phyloP scores from a whole-genome alignment of 2,113 vertebrate genomes.

The Hippocampus barbouri region DNA sequence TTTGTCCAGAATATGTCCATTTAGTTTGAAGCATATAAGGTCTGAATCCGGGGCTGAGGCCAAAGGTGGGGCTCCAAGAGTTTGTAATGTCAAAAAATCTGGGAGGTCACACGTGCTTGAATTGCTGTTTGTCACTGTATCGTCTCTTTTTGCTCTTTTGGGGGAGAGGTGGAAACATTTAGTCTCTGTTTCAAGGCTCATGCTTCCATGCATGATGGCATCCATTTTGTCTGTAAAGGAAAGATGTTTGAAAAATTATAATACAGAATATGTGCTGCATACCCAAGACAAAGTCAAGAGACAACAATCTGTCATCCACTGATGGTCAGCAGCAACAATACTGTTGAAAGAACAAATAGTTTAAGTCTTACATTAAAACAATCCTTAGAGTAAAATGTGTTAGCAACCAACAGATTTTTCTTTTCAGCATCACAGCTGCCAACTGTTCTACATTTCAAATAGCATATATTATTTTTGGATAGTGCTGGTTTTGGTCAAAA shows the following conservation, averaged over 20 bases:
- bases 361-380: background rate
- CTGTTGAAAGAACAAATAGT: background rate
- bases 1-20: conserved; percentile 9
- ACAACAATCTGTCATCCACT: background rate
- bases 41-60: background rate
- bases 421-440: too few species aligned
- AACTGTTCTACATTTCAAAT: too few species aligned
- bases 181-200: conserved; percentile 9
- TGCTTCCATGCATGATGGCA: conserved; percentile 11
- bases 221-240: conserved; percentile 40
- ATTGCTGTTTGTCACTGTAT: conserved; percentile 4
- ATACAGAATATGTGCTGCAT: conserved; percentile 10
- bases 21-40: background rate
- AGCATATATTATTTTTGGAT: too few species aligned
- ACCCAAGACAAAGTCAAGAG: background rate
- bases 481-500: too few species aligned
- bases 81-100: conserved; percentile 21
- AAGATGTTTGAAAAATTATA: conserved; percentile 23
- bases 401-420: too few species aligned
- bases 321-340: background rate
- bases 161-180: conserved; percentile 22
- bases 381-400: too few species aligned
- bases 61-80: background rate
- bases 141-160: conserved; percentile 48
- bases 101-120: conserved; percentile 20